Evolutionary conservation across 2,113 vertebrate species (phyloP), one percentile per base, ranked within the genome.

Genomic region (Coturnix japonica): DNA sequence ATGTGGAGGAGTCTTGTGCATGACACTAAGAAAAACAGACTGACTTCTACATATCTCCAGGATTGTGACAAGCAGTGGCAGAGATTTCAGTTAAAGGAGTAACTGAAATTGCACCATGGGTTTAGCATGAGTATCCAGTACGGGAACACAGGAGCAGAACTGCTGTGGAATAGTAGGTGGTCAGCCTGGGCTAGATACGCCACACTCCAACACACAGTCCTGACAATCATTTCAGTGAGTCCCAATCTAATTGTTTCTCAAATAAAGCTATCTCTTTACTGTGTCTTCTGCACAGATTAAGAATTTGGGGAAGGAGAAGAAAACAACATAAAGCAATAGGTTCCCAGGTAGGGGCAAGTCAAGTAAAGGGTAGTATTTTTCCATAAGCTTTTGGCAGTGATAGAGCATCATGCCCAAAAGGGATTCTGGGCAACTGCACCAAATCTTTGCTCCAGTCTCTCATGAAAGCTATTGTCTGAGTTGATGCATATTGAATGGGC

Each of bases 1-100:
- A 2, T 5, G 25, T 51, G 53, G 31, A 64, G 25, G 39, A 41
- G 57, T 53, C 30, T 20, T 25, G 18, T 28, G 6, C 0, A 0
- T 26, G 30, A 3, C 11, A 10, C 23, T 47, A 0, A 43, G 71
- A 53, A 69, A 72, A 25, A 7, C 39, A 17, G 4, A 5, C 16
- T 16, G 5, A 5, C 8, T 46, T 17, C 28, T 69, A 1, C 18
- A 5, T n/a, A n/a, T n/a, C 53, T 47, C 53, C 43, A 30, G 46
- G 66, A 9, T 4, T 35, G 35, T 72, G 59, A 51, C 7, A 26
- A 25, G 44, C 2, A 6, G 22, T 21, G 44, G 72, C 44, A 66
- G 65, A 53, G 28, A 23, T 15, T 35, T 49, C 70, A 57, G n/a
- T n/a, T 20, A 23, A 23, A 23, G 69, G 18, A 47, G 17, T 59